phyloP scores from a whole-genome alignment of 2,888 invertebrate species.

The Acleris laterana region DNA sequence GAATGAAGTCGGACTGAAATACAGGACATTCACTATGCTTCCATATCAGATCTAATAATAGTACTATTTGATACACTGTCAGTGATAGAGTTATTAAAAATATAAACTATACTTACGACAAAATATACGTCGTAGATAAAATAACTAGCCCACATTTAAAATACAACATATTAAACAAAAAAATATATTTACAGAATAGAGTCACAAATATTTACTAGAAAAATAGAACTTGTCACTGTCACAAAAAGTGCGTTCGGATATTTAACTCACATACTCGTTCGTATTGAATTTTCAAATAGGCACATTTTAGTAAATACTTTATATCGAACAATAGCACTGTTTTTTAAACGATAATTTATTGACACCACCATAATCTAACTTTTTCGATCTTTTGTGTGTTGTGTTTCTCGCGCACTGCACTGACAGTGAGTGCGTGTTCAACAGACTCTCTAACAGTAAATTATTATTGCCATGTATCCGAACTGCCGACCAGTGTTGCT shows the following conservation, averaged over 20 bases:
- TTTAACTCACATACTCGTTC: not conserved
- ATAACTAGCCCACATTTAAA: constrained; percentile 72
- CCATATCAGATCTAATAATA: not conserved
- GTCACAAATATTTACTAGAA: constrained; percentile 36
- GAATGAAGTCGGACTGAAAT: constrained; percentile 2
- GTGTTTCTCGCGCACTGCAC: too few relatives aligned
- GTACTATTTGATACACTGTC: too few relatives aligned
- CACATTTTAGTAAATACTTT: not conserved
- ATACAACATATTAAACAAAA: constrained; percentile 67
- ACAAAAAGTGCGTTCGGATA: constrained; percentile 20
- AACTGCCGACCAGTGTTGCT: too few relatives aligned
- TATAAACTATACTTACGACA: constrained; percentile 65
- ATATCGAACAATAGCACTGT: not conserved
- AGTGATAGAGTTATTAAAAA: not conserved
- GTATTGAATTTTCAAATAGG: not conserved
- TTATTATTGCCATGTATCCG: not conserved
- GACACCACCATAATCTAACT: too few relatives aligned
- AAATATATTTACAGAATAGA: constrained; percentile 33
- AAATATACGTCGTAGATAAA: constrained; percentile 68
- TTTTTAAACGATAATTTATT: too few relatives aligned
- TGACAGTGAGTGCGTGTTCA: not conserved
- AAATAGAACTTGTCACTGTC: constrained; percentile 41
- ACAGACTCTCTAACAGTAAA: too few relatives aligned
- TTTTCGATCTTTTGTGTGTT: too few relatives aligned
- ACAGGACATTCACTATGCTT: constrained; percentile 25